Evolutionary conservation across 2,797 vertebrate species (phyloP), one percentile per base, ranked within the genome.

Genomic region (Delichon dasypus): DNA sequence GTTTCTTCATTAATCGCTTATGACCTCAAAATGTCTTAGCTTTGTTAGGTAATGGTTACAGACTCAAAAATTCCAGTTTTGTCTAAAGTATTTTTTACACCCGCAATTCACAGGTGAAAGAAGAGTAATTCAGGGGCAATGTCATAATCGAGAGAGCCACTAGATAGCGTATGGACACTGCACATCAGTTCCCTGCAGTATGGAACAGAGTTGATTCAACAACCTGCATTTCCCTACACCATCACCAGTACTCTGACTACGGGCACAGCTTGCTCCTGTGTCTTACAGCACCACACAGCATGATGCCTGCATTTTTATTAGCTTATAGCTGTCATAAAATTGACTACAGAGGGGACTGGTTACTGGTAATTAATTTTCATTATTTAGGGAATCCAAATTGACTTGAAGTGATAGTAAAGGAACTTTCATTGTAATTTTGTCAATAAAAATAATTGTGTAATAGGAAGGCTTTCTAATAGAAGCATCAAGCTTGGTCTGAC

Each of bases 131-230:
- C n/a, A 60, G 55, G 34, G 40, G 7, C 44, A 7, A 3, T 66
- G 93, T 91, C 29, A 81, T 92, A 77, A 72, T 48, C 14, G 0
- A 9, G 25, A 17, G 38, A 79, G 78, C 90, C 96, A 93, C 97
- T 95, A 97, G 97, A 23, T 93, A 80, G 96, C 90, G 89, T 13
- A 13, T 38, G 58, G 76, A 48, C 82, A 84, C 36, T 17, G 53
- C 27, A 32, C 30, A 26, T 80, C 58, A 3, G 4, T 40, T 82
- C 58, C 48, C 38, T 58, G 32, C 8, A 5, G 15, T 16, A 1
- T 11, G 11, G 32, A 51, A 13, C 30, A 26, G 18, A 61, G 58
- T 10, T 10, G 26, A 16, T 32, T 74, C 16, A 50, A 32, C 16
- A 44, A 5, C 20, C 23, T 47, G 70, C 25, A 8, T 68, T 72